These are phyloP conservation scores for Holothuria glaberrima DNA, from an alignment of 35 echinoderm and acorn worm genomes.

Conservation along the genomic window DNA sequence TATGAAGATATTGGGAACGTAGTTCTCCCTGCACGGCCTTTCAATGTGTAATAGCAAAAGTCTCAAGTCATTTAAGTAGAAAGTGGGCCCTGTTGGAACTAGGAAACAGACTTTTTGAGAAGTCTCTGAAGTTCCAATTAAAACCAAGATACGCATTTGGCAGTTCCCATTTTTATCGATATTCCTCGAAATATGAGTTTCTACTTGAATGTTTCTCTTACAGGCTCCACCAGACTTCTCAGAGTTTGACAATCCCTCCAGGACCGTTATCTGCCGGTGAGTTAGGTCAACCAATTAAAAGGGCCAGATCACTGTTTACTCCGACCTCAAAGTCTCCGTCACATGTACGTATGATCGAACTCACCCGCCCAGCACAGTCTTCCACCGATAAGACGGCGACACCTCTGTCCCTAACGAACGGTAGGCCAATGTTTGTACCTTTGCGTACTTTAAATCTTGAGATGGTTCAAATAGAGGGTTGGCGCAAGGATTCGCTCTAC, in stretches of 20 bases:
- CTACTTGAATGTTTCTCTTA: too few relatives aligned
- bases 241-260: constrained; percentile 32
- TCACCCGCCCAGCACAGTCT: constrained; percentile 73
- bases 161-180: background rate
- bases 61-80: too few relatives aligned
- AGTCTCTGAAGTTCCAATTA: background rate
- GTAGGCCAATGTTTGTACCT: background rate
- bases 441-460: too few relatives aligned
- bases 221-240: constrained; percentile 47
- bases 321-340: constrained; percentile 64
- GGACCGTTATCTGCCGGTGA: constrained; percentile 36
- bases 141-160: background rate
- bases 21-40: too few relatives aligned
- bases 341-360: constrained; percentile 83
- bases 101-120: background rate
- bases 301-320: constrained; percentile 59
- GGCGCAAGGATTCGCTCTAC: too few relatives aligned
- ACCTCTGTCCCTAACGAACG: constrained; percentile 26
- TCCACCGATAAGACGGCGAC: constrained; percentile 7
- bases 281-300: background rate
- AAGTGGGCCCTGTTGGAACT: background rate
- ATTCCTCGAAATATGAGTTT: too few relatives aligned
- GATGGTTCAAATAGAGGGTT: too few relatives aligned
- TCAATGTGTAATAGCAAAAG: too few relatives aligned
- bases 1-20: too few relatives aligned